Conservation (phyloP, 1,140 invertebrate species). For the Nomia melanderi region DNA sequence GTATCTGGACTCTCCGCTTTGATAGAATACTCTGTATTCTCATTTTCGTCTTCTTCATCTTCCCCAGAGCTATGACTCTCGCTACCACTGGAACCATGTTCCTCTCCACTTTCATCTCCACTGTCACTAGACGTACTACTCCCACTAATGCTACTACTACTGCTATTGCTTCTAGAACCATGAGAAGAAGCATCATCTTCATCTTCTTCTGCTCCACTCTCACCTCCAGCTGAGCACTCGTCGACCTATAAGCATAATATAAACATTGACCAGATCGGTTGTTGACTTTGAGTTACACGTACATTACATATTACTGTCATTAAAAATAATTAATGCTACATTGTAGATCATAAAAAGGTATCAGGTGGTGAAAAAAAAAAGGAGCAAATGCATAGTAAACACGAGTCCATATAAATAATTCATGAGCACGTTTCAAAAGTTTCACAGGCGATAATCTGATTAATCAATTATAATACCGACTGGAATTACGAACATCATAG, state of each 20-base stretch:
- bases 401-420: background rate
- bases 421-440: too few species aligned
- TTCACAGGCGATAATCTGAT: background rate
- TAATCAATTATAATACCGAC: background rate
- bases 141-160: conserved; percentile 74
- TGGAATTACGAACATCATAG: background rate
- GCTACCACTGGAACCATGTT: conserved; percentile 67
- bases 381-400: background rate
- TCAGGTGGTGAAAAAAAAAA: background rate
- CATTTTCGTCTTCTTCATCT: conserved; percentile 70
- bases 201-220: conserved; percentile 78
- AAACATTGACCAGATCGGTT: background rate
- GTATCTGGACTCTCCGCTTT: conserved; percentile 61
- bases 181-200: conserved; percentile 77
- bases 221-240: conserved; percentile 78
- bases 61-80: conserved; percentile 72
- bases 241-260: conserved; percentile 68
- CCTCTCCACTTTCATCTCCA: conserved; percentile 73
- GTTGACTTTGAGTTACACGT: background rate
- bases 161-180: conserved; percentile 74
- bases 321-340: background rate
- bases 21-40: conserved; percentile 65
- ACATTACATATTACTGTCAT: background rate
- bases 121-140: conserved; percentile 75
- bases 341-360: too few species aligned